Base-by-base conservation (phyloP, 2,888 invertebrate genomes). In the Aporophyla nigra region DNA sequence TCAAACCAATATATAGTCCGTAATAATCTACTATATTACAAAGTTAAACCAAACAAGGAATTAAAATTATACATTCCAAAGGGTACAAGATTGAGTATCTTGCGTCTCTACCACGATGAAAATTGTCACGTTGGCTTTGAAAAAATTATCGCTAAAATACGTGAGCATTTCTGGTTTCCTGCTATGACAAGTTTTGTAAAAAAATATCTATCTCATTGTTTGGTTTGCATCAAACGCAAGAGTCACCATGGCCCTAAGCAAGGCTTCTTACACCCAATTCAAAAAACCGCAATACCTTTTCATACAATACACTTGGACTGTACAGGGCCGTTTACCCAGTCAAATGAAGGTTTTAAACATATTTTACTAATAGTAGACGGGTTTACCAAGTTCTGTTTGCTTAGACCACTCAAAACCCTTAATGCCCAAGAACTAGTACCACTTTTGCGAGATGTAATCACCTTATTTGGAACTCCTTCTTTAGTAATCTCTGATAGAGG, bases 361-460 rank as follows among this genome's bases (percentile, higher is more conserved):
- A 70, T 19, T n/a, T n/a, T n/a, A n/a, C n/a, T 75, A 9, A 5
- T 59, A 27, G 33, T 74, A 10, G 74, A 74, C 16, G 68, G 68
- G 6, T 74, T 69, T 56, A 74, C 68, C 0, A 69, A 74, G n/a
- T 74, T 68, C 7, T 68, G 68, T 59, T 12, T 69, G 14, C 27
- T 69, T 19, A 65, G 49, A 65, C 63, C 63, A 9, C 46, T 49
- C 24, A 65, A 65, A 65, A 65, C 46, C 19, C 63, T 49, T 5
- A 63, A 24, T 24, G 46, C 63, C n/a, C 24, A 16, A 24, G 46
- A 63, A 46, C 2, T 63, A 24, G 24, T 63, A 46, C 46, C 46
- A 16, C 4, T 46, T 46, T 14, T 63, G 7, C n/a, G 46, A 24
- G 63, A 63, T 16, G 7, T 24, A 6, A 16, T 63, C 19, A 63